phyloP scores from a whole-genome alignment of 2,888 invertebrate species.

The Nymphalis urticae region DNA sequence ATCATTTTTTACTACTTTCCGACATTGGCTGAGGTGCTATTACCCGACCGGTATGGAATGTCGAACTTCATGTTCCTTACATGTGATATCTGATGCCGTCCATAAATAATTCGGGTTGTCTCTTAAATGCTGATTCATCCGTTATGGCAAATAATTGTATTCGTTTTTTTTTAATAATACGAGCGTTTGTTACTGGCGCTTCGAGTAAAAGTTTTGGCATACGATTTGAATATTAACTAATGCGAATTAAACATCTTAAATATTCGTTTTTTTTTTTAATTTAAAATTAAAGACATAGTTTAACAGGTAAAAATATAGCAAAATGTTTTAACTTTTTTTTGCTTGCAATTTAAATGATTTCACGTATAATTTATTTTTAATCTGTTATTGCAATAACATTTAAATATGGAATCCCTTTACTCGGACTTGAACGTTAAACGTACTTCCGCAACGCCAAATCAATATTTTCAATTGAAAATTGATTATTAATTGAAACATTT shows the following conservation, averaged over 20 bases:
- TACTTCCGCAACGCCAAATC: too few species aligned
- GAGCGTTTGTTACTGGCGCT: slow-evolving; percentile 45
- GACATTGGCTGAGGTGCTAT: slow-evolving; percentile 56
- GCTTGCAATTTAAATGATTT: too few species aligned
- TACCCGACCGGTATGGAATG: slow-evolving; percentile 59
- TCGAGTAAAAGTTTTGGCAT: slow-evolving; percentile 4
- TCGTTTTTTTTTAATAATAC: slow-evolving; percentile 26
- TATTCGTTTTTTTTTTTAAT: neutral
- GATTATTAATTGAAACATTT: too few species aligned
- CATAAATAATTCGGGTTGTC: slow-evolving; percentile 50
- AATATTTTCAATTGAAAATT: too few species aligned
- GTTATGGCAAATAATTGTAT: slow-evolving; percentile 51
- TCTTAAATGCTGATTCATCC: slow-evolving; percentile 66
- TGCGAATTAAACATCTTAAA: neutral
- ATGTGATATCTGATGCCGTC: slow-evolving; percentile 49
- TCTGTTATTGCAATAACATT: too few species aligned
- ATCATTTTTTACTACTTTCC: slow-evolving; percentile 58
- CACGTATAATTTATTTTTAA: too few species aligned
- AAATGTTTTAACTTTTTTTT: neutral
- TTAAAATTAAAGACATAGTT: neutral
- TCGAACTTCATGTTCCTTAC: slow-evolving; percentile 49
- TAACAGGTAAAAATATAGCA: neutral
- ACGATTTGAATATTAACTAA: slow-evolving; percentile 1
- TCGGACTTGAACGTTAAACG: too few species aligned
- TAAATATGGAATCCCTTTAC: too few species aligned